Conservation (phyloP, 2,888 invertebrate species). For the Tipula helvola region DNA sequence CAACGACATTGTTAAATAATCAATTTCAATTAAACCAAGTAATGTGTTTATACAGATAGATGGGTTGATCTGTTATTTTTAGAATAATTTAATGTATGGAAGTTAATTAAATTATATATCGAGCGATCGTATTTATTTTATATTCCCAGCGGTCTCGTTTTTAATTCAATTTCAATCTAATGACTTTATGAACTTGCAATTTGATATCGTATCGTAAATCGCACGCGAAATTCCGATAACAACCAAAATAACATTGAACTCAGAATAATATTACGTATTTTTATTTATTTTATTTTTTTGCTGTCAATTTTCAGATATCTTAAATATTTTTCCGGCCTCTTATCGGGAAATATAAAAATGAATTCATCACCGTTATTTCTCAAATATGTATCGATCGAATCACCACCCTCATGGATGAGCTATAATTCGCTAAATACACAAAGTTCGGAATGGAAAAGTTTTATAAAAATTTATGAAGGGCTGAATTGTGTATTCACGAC, state of each 20-base stretch:
- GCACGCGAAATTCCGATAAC: neutral
- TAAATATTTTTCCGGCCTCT: slow-evolving; percentile 79
- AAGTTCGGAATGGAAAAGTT: slow-evolving; percentile 54
- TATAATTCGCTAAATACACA: slow-evolving; percentile 27
- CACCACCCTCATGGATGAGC: slow-evolving; percentile 64
- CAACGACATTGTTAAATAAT: neutral
- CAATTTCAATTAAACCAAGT: neutral
- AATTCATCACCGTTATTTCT: slow-evolving; percentile 77
- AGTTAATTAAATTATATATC: neutral
- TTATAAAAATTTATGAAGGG: slow-evolving; percentile 82
- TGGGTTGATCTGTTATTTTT: neutral
- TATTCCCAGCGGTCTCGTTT: neutral
- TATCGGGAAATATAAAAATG: slow-evolving; percentile 79
- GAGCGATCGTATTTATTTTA: neutral
- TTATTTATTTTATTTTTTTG: neutral
- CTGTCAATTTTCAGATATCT: slow-evolving; percentile 45
- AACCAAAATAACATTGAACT: neutral
- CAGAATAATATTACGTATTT: neutral
- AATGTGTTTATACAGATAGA: neutral
- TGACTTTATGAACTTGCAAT: neutral
- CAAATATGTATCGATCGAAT: slow-evolving; percentile 74
- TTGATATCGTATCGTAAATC: neutral
- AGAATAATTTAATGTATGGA: neutral
- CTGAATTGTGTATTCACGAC: slow-evolving; percentile 82
- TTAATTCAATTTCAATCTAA: neutral